Percentiles rank a stretch among this genome's conserved stretches.
Evolutionary conservation across 2,113 vertebrate species (phyloP).

Genomic region (Pangasianodon hypophthalmus): DNA sequence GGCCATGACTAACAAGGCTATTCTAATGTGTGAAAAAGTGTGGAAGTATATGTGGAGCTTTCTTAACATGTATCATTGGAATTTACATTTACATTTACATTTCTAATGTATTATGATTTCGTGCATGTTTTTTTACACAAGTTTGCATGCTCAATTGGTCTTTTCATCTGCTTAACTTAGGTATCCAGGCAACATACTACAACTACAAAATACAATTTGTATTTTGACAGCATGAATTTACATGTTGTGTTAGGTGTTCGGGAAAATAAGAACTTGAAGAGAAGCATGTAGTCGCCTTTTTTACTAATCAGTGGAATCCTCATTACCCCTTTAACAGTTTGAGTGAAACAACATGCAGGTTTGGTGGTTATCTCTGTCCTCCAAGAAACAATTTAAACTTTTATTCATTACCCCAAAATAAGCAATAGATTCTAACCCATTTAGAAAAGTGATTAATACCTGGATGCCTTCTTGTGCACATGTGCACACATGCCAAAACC

Average conservation of each 20-base stretch:
- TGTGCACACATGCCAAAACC: too few relatives aligned
- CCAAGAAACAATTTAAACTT: too few relatives aligned
- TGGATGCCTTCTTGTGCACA: too few relatives aligned
- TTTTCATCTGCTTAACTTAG: neutral
- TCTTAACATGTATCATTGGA: neutral
- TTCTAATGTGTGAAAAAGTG: neutral
- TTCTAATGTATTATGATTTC: neutral
- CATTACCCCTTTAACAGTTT: neutral
- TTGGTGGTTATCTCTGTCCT: too few relatives aligned
- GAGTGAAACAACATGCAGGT: neutral
- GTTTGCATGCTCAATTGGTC: neutral
- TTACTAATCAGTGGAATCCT: neutral
- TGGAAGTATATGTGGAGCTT: neutral
- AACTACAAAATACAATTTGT: neutral
- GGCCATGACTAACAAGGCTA: neutral
- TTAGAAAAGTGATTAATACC: neutral
- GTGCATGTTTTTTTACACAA: neutral
- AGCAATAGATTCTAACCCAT: neutral
- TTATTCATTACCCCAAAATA: neutral
- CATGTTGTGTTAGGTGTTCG: neutral
- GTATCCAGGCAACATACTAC: neutral
- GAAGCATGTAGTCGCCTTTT: neutral
- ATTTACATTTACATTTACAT: neutral
- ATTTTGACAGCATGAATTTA: neutral
- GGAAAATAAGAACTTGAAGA: neutral